Evolutionary conservation across 2,113 vertebrate species (phyloP).

Genomic region (Spermophilus dauricus): DNA sequence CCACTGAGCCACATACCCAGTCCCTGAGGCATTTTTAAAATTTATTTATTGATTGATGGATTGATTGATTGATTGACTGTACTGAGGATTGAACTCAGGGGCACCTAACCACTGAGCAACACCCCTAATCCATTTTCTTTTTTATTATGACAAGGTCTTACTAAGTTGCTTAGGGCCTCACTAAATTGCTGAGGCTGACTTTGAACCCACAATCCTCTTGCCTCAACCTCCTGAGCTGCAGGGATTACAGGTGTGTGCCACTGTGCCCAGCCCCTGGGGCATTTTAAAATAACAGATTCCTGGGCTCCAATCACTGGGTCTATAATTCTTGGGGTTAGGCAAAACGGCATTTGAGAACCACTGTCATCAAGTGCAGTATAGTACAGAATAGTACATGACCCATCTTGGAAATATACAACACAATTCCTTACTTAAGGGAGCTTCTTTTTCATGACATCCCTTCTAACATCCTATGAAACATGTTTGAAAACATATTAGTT

Average conservation of each 20-base stretch:
- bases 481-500: conserved; percentile 27
- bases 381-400: neutral
- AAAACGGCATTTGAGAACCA: conserved; percentile 13
- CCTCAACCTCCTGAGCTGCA: too few relatives aligned
- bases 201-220: too few relatives aligned
- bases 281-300: conserved; percentile 6
- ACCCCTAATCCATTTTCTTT: too few relatives aligned
- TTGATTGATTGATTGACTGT: too few relatives aligned
- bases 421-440: conserved; percentile 36
- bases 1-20: neutral
- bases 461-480: conserved; percentile 40
- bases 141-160: too few relatives aligned
- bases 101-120: too few relatives aligned
- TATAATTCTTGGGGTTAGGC: neutral
- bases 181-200: too few relatives aligned
- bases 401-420: conserved; percentile 11
- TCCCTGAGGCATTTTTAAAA: too few relatives aligned
- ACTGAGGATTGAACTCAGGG: neutral
- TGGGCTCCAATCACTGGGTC: neutral
- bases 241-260: too few relatives aligned
- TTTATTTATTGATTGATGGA: too few relatives aligned
- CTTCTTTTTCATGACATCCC: neutral
- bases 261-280: neutral
- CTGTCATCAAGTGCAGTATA: neutral
- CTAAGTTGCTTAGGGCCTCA: too few relatives aligned